phyloP scores from a whole-genome alignment of 35 echinoderm and acorn worm species.

The Acanthaster planci region DNA sequence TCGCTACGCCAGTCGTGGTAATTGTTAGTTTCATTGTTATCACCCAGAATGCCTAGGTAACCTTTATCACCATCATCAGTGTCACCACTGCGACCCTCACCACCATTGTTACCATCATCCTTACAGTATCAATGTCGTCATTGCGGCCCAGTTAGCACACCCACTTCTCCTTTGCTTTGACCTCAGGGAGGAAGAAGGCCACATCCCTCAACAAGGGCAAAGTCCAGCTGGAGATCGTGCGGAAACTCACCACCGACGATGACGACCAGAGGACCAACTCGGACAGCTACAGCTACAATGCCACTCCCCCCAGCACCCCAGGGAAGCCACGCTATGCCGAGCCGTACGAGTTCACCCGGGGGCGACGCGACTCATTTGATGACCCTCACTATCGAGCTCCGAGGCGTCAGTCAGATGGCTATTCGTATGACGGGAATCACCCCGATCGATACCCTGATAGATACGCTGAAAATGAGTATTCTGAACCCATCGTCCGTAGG shows the following conservation, averaged over 20 bases:
- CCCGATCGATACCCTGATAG: background rate
- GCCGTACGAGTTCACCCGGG: slow-evolving; percentile 49
- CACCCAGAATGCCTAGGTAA: background rate
- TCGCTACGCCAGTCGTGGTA: too few relatives aligned
- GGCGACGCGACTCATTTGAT: slow-evolving; percentile 65
- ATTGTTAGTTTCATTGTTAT: too few relatives aligned
- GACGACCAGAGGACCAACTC: slow-evolving; percentile 20
- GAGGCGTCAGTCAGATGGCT: background rate
- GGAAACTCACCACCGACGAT: slow-evolving; percentile 41
- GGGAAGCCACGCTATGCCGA: slow-evolving; percentile 71
- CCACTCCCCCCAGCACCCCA: slow-evolving; percentile 38
- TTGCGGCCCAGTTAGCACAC: background rate
- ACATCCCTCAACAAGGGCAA: slow-evolving; percentile 41
- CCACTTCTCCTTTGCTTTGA: background rate
- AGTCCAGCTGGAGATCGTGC: slow-evolving; percentile 12
- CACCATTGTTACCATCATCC: background rate
- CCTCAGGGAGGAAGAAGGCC: background rate
- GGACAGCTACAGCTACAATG: slow-evolving; percentile 2
- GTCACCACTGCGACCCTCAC: background rate
- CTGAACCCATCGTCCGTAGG: slow-evolving; percentile 39
- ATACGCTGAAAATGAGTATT: slow-evolving; percentile 18
- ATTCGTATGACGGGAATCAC: background rate
- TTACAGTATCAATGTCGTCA: background rate
- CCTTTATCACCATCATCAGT: background rate
- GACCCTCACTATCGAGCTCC: slow-evolving; percentile 67